Conservation (phyloP, 2,888 invertebrate genomes). For the Melangyna quadrimaculata region DNA sequence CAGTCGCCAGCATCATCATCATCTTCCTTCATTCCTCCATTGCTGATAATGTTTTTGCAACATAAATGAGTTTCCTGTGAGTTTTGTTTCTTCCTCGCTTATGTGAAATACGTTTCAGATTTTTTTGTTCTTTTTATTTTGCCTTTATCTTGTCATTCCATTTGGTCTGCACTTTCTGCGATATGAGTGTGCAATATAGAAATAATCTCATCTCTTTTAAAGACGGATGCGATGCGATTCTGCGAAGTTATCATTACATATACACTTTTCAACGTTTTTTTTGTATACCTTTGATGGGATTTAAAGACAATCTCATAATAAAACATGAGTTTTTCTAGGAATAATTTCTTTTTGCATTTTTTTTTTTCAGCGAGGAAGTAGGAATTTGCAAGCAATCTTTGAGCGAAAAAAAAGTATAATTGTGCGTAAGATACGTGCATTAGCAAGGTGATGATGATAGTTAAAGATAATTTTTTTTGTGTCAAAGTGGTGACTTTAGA, state of each 20-base stretch:
- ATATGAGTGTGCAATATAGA: constrained; percentile 53
- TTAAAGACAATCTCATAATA: constrained; percentile 50
- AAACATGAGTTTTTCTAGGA: constrained; percentile 52
- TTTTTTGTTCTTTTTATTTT: background rate
- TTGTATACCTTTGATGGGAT: background rate
- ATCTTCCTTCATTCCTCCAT: background rate
- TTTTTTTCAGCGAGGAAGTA: background rate
- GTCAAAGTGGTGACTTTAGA: background rate
- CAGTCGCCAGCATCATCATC: background rate
- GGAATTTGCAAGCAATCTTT: background rate
- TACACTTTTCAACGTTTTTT: constrained; percentile 26
- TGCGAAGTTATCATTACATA: constrained; percentile 35
- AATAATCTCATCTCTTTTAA: background rate
- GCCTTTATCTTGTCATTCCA: constrained; percentile 11
- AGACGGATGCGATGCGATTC: constrained; percentile 36
- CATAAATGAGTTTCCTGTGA: constrained; percentile 69
- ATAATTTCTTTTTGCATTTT: background rate
- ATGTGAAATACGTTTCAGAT: constrained; percentile 37
- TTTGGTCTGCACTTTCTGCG: constrained; percentile 35
- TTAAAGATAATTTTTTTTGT: constrained; percentile 7
- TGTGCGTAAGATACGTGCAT: constrained; percentile 26
- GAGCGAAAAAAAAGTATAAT: background rate
- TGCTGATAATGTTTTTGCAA: constrained; percentile 53
- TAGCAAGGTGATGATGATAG: constrained; percentile 10
- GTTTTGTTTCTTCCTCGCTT: constrained; percentile 38